These are phyloP conservation scores for Myrmophylax atrothorax DNA, from an alignment of 2,113 vertebrate genomes.

Conservation along the genomic window DNA sequence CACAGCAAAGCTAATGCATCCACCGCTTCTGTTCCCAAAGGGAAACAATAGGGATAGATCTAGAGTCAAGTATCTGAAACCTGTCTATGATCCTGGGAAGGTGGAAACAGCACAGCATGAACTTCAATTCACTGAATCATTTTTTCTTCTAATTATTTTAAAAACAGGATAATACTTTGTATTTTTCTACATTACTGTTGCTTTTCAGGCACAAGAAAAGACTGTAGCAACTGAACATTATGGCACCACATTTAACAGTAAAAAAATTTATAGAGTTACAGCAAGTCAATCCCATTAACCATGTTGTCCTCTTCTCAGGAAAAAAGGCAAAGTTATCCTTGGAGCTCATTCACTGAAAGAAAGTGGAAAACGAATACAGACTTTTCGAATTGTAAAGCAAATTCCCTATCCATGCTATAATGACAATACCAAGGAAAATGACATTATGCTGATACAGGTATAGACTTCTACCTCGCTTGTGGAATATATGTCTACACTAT, in stretches of 20 bases:
- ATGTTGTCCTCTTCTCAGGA: constrained; percentile 9
- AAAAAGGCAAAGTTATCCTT: neutral
- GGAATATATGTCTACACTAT: neutral
- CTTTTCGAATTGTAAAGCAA: rapidly evolving
- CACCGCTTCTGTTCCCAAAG: neutral
- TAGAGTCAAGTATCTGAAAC: neutral
- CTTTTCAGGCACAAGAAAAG: neutral
- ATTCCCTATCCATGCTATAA: neutral
- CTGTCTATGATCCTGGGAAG: neutral
- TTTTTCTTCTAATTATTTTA: neutral
- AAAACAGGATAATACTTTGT: neutral
- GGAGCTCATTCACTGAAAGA: constrained; percentile 51
- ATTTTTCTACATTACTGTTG: neutral
- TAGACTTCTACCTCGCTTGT: neutral
- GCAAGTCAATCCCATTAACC: neutral
- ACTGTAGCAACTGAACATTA: neutral
- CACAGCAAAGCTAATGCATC: neutral
- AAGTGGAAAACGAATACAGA: neutral
- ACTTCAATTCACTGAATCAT: neutral
- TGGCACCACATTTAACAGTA: neutral
- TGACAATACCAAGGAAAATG: rapidly evolving
- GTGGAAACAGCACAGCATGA: neutral
- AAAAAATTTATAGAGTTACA: neutral
- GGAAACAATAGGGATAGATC: neutral
- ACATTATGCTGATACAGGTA: constrained; percentile 76